Evolutionary conservation across 2,888 invertebrate genomes (phyloP), one percentile per base, ranked within the genome.

Genomic region (Vannuccia rotundouncinata): DNA sequence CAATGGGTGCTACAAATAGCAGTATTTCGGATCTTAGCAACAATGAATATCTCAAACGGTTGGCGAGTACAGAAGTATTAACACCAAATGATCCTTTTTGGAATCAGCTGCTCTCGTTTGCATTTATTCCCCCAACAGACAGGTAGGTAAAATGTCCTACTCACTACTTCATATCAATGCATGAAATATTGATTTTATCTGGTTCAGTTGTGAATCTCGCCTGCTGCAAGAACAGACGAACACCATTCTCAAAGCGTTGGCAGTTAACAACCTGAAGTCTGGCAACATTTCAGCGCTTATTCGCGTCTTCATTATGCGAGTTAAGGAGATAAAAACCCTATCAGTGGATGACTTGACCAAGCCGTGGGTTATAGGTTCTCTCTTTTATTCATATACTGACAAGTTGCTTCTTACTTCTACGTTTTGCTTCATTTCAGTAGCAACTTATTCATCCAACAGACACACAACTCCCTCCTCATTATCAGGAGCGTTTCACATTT

Each of bases 91-190:
- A 95, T 86, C 92, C 93, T 0, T 96, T 94, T 88, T 99, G 98
- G 98, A 94, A 94, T 86, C 92, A 92, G 83, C 91, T 99, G 83
- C 90, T 99, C 59, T 93, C 95, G 0, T 99, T 95, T 86, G 94
- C 95, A 83, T 92, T 95, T 84, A 91, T 91, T 59, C 92, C 94
- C 81, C 95, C 95, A 0, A 90, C 91, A 73, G 92, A 92, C 10
- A 22, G 66, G 66, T 84, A 86, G 86, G 88, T 88, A 83, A 81
- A 5, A 80, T 30, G 1, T 0, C 29, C 28, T 74, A 17, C 17
- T 73, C 59, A 5, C 77, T 45, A 5, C 31, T 28, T n/a, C 75
- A 60, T 22, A 25, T 22, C 31, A n/a, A 79, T 59, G 76, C 17
- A 25, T 79, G 1, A 29, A 0, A 27, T 0, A 31, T 0, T 27